These are phyloP conservation scores for Exephanes ischioxanthus DNA, from an alignment of 2,888 invertebrate species.

Conservation along the genomic window DNA sequence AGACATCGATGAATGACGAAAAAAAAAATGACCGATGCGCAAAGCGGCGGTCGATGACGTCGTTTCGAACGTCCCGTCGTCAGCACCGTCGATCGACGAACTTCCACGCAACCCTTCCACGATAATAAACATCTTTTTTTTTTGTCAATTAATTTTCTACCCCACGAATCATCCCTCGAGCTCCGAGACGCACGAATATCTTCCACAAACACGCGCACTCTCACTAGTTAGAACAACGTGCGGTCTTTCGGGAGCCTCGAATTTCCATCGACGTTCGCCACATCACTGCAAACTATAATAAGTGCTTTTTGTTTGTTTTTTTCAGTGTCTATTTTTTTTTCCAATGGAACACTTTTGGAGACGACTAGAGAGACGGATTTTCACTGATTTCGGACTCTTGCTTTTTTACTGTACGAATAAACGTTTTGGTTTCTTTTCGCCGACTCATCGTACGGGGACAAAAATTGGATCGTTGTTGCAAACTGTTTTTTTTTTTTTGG, in stretches of 20 bases:
- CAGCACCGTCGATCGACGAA: constrained; percentile 34
- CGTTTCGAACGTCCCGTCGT: constrained; percentile 31
- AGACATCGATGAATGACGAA: constrained; percentile 40
- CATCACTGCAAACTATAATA: constrained; percentile 28
- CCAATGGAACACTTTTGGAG: background rate
- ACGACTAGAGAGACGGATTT: background rate
- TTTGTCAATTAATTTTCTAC: background rate
- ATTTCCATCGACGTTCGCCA: constrained; percentile 25
- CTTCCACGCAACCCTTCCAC: constrained; percentile 9
- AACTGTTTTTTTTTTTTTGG: background rate
- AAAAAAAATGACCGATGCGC: constrained; percentile 9
- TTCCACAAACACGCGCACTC: constrained; percentile 46
- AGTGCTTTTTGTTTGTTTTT: background rate
- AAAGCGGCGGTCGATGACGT: constrained; percentile 10
- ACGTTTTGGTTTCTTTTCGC: constrained; percentile 4
- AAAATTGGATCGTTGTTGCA: background rate
- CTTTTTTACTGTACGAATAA: background rate
- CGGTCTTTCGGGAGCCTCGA: background rate
- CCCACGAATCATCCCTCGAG: background rate
- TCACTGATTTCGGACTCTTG: background rate
- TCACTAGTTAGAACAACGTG: constrained; percentile 25
- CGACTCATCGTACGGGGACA: background rate
- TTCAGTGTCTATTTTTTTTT: background rate
- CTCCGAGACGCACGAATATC: constrained; percentile 1
- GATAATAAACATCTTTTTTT: constrained; percentile 45